phyloP scores from a whole-genome alignment of 2,113 vertebrate species.

The Pseudorhombus dupliciocellatus region DNA sequence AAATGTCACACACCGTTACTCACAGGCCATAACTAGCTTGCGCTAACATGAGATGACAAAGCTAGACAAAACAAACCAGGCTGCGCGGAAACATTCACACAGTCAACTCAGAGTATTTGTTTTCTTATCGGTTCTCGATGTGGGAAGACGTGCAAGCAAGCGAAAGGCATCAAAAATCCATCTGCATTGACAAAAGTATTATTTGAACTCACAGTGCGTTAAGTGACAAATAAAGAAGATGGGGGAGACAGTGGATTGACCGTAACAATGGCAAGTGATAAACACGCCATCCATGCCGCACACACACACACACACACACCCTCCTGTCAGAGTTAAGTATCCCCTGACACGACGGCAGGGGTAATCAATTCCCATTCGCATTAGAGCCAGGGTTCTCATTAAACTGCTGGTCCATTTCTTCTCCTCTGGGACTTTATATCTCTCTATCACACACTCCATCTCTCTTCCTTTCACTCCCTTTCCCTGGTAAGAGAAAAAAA shows the following conservation, averaged over 20 bases:
- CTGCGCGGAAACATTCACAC: background rate
- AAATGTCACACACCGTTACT: slow-evolving; percentile 49
- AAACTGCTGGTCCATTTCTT: slow-evolving; percentile 30
- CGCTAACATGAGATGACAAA: slow-evolving; percentile 32
- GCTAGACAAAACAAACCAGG: background rate
- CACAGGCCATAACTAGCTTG: background rate
- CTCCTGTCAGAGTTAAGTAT: slow-evolving; percentile 43
- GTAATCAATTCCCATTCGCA: slow-evolving; percentile 70
- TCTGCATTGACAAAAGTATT: slow-evolving; percentile 37
- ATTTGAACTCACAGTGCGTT: slow-evolving; percentile 17
- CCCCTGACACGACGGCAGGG: slow-evolving; percentile 32
- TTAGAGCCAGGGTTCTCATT: slow-evolving; percentile 56
- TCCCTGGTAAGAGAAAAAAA: slow-evolving; percentile 10
- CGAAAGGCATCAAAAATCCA: slow-evolving; percentile 33
- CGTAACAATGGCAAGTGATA: background rate
- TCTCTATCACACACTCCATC: slow-evolving; percentile 43
- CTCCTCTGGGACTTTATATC: slow-evolving; percentile 34
- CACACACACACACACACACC: slow-evolving; percentile 27
- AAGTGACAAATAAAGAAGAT: slow-evolving; percentile 40
- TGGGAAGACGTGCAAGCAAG: background rate
- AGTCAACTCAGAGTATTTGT: background rate
- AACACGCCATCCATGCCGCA: slow-evolving; percentile 10
- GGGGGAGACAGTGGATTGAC: slow-evolving; percentile 27
- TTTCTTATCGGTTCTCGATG: background rate
- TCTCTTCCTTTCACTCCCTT: slow-evolving; percentile 13